These are phyloP conservation scores for Dryocosmus kuriphilus DNA, from an alignment of 2,888 invertebrate species.

Conservation along the genomic window DNA sequence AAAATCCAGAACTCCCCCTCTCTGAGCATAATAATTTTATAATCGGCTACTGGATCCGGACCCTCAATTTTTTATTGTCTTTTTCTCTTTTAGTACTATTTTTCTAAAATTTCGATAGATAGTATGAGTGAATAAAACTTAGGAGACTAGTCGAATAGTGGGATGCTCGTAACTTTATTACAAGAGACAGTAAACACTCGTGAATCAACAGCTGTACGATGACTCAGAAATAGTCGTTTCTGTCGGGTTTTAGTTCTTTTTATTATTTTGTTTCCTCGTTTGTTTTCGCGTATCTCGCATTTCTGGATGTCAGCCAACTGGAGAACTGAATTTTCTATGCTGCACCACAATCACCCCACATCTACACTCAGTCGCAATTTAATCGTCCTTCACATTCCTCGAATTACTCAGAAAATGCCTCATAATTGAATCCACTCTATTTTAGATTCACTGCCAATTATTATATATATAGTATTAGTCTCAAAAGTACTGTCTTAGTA, in stretches of 20 bases:
- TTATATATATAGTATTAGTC: not conserved
- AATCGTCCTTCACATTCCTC: constrained; percentile 16
- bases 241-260: constrained; percentile 21
- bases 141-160: not conserved
- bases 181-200: constrained; percentile 12
- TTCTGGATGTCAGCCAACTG: constrained; percentile 34
- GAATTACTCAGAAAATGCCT: not conserved
- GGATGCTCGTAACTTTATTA: not conserved
- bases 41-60: no score
- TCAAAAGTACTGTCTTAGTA: no score
- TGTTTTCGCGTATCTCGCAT: constrained; percentile 32
- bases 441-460: not conserved
- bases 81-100: no score
- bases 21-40: no score
- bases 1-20: not conserved
- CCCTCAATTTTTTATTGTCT: no score
- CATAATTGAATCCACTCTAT: not conserved
- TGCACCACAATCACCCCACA: constrained; percentile 7
- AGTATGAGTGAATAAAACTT: not conserved
- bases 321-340: constrained; percentile 25
- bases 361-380: constrained; percentile 8
- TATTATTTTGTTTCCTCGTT: constrained; percentile 50
- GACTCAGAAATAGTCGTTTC: constrained; percentile 40
- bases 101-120: no score
- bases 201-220: constrained; percentile 35